A percentile compares a stretch with the other conserved stretches of the same genome.
These are phyloP conservation scores for Aporophyla lueneburgensis DNA, from an alignment of 2,888 invertebrate genomes.

Conservation along the genomic window DNA sequence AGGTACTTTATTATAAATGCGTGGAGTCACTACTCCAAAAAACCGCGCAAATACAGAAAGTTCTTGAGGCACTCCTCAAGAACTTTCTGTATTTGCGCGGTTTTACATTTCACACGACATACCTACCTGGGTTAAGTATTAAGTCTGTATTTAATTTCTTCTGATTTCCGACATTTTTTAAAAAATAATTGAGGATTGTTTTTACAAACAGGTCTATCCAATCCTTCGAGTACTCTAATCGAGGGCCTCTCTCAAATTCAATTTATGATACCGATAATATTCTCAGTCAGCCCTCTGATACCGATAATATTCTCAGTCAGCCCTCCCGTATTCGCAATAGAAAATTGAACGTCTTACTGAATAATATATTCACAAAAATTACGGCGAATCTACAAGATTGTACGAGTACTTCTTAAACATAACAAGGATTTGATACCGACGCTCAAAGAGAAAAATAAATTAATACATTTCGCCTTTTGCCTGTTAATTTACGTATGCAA, in stretches of 20 bases:
- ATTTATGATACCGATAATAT: background rate
- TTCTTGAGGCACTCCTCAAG: too few species aligned
- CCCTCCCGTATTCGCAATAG: background rate
- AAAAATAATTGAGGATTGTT: too few species aligned
- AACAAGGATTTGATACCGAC: conserved; percentile 24
- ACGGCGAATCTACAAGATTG: conserved; percentile 13
- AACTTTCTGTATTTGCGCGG: too few species aligned
- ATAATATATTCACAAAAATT: conserved; percentile 28
- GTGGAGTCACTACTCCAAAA: too few species aligned
- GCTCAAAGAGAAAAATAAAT: conserved; percentile 53
- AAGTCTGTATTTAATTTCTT: too few species aligned
- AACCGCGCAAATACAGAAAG: too few species aligned
- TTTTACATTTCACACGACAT: too few species aligned
- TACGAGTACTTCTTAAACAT: conserved; percentile 8
- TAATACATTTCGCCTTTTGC: conserved; percentile 17
- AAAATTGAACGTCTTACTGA: conserved; percentile 7
- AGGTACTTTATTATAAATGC: too few species aligned
- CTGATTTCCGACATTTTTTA: too few species aligned
- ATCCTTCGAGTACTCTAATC: too few species aligned
- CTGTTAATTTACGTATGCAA: conserved; percentile 34
- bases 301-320: background rate
- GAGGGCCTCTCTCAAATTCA: background rate
- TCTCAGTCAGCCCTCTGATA: background rate
- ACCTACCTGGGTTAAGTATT: too few species aligned
- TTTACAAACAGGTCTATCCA: too few species aligned